Base-by-base conservation (phyloP, 2,888 invertebrate genomes). In the Apamea monoglypha region DNA sequence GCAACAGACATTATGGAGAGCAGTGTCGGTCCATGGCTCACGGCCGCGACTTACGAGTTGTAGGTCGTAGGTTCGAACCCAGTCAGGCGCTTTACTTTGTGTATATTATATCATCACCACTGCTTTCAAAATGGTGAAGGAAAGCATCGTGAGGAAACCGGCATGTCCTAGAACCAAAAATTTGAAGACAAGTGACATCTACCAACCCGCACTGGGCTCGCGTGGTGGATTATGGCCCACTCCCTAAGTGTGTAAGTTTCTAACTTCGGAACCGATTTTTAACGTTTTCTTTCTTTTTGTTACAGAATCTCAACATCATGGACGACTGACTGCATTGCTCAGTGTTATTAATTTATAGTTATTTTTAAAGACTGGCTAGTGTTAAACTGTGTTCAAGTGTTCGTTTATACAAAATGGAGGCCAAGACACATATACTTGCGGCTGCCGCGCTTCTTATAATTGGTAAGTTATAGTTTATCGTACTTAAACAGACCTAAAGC, bases 221-320 rank as follows among this genome's bases (percentile, higher is more conserved):
- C 6, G 40, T 40, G 40, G 40, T 40, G 7, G 40, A 40, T 40
- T 40, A 40, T 7, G 40, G 7, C 40, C 40, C 7, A 40, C 40
- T 40, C 40, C 40, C 40, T 40, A 1, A 25, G 56, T 25, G 8
- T 4, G 14, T 12, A n/a, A 14, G 4, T 29, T 63, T 63, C 29
- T 8, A 21, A 29, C 29, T 32, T 63, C 18, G 8, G 4, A 21
- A 36, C 36, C 25, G 14, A 7, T 25, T 36, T 66, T 18, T 76
- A 76, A 79, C 32, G n/a, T 70, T 32, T 59, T 82, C 77, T 90
- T 67, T 82, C 74, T 81, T 70, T 78, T 94, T 92, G 91, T 95
- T 95, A 5, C 96, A 95, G 96, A 90, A 79, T 87, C 85, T 84
- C 85, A 89, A 91, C 92, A 94, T 85, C 85, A 95, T 95, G 95